Percentiles rank a stretch among this genome's conserved stretches.
phyloP scores from a whole-genome alignment of 2,113 vertebrate genomes.

The Prunella himalayana region DNA sequence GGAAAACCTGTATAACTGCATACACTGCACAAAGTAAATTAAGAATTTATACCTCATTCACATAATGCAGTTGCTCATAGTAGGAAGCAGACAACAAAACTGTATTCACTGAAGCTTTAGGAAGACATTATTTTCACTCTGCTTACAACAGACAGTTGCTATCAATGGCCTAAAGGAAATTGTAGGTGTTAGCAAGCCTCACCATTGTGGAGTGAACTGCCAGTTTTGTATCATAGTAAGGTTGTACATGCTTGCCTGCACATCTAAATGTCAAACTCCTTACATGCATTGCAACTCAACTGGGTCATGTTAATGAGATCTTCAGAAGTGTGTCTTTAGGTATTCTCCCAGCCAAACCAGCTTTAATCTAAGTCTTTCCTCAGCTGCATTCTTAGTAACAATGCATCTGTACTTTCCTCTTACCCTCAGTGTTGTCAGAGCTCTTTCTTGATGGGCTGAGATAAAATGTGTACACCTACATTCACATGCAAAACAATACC shows the following conservation, averaged over 20 bases:
- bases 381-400: background rate
- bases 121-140: background rate
- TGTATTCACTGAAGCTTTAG: background rate
- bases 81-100: background rate
- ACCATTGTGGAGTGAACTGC: background rate
- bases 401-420: background rate
- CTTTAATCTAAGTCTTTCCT: background rate
- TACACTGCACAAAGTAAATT: background rate
- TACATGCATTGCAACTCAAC: background rate
- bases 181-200: background rate
- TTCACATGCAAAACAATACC: background rate
- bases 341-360: background rate
- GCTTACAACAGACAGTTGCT: background rate
- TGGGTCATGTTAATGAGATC: background rate
- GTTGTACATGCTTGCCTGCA: background rate
- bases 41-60: background rate
- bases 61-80: background rate
- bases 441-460: background rate
- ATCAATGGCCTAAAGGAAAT: background rate
- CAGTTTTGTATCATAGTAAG: background rate
- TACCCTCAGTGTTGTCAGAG: background rate
- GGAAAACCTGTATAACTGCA: slow-evolving; percentile 32
- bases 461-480: background rate
- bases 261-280: background rate
- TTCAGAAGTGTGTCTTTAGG: background rate